Base-by-base conservation (phyloP, 2,888 invertebrate genomes). In the Caenorhabditis becei region DNA sequence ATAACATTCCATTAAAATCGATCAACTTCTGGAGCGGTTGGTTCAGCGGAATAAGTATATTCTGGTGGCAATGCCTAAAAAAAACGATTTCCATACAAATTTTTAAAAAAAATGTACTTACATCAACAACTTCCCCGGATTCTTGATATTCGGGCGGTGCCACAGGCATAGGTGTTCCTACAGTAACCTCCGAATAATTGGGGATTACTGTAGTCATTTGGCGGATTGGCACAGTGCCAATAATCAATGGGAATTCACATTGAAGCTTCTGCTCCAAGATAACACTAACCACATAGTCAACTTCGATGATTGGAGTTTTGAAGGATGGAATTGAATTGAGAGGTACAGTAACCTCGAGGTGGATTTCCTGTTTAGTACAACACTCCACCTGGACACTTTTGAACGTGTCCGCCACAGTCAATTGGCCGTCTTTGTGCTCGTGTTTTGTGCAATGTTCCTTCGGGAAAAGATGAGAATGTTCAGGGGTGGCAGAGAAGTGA, bases 391-490 rank as follows among this genome's bases (percentile, higher is more conserved):
- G 2, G 5, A 56, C 56, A 63, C 62, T 63, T 20, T 58, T 63
- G 20, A 47, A 32, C 20, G 63, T 35, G 18, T 63, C 63, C 11
- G 56, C 44, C 5, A 72, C 18, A 3, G 11, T 26, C 0, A 62
- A 32, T 35, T 63, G 24, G 3, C 54, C 72, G 7, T 56, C 63
- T 18, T 63, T 63, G 23, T 72, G 72, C 7, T 58, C 63, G 18
- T 63, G 72, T n/a, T 56, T 63, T n/a, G 63, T 54, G 16, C 72
- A 72, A n/a, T 72, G 72, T 20, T 72, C 63, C 16, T 63, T 32
- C 8, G 72, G 56, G 16, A 49, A 41, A 11, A 72, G 10, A 24
- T 72, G 72, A 7, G 63, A 37, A n/a, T 72, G 62, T 11, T 47
- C 72, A 37, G 47, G 66, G 44, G 66, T 61, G 1, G 75, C 66